phyloP scores from a whole-genome alignment of 2,113 vertebrate genomes.

The Neotoma lepida region DNA sequence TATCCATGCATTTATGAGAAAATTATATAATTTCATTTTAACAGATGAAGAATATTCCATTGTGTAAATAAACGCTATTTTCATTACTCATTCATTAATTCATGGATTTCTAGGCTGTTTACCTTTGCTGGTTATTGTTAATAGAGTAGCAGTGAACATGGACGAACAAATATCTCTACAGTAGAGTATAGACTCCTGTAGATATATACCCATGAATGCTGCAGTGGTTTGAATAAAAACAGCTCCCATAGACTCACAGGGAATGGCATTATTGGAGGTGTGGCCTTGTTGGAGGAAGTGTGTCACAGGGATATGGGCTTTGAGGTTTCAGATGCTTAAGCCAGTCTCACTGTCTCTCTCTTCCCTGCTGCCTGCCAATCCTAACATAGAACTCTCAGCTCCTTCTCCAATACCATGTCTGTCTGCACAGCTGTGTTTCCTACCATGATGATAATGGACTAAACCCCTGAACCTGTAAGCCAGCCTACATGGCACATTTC shows the following conservation, averaged over 20 bases:
- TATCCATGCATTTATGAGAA: not conserved
- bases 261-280: not conserved
- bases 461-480: not conserved
- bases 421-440: not conserved
- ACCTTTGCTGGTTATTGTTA: not conserved
- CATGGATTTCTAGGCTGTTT: not conserved
- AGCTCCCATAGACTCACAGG: not conserved
- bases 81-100: not conserved
- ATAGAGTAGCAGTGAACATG: not conserved
- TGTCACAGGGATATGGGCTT: not conserved
- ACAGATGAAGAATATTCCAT: not conserved
- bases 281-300: not conserved
- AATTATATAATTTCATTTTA: not conserved
- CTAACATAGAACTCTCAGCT: not conserved
- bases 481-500: not conserved
- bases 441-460: not conserved
- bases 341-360: not conserved
- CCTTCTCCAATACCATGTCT: not conserved
- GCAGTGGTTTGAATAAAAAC: not conserved
- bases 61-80: not conserved
- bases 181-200: not conserved
- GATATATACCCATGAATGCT: not conserved
- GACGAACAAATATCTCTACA: not conserved
- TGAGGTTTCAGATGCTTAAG: not conserved
- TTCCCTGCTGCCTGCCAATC: not conserved